A percentile compares a stretch with the other conserved stretches of the same genome.
These are phyloP conservation scores for Siniperca undulata DNA, from an alignment of 2,797 vertebrate species.

Conservation along the genomic window DNA sequence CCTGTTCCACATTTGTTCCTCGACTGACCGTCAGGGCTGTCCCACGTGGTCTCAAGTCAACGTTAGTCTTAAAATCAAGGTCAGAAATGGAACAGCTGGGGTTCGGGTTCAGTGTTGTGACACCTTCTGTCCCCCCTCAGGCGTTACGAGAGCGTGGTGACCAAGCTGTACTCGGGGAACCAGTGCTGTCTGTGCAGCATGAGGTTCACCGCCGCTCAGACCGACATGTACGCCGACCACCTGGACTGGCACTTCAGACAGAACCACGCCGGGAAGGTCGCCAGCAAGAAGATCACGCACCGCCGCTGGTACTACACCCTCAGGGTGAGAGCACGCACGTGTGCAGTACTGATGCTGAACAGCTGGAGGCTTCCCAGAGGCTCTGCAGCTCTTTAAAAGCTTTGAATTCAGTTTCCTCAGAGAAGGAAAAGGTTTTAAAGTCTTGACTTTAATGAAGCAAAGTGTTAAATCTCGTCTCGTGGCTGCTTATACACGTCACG, in stretches of 20 bases:
- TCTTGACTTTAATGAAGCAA: too few species aligned
- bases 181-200: conserved; percentile 99
- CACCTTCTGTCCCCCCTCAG: conserved; percentile 67
- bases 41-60: too few species aligned
- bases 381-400: not conserved
- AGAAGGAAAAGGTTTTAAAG: not conserved
- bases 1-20: too few species aligned
- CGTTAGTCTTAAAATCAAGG: too few species aligned
- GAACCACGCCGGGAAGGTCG: conserved; percentile 96
- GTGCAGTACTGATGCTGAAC: not conserved
- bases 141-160: conserved; percentile 94
- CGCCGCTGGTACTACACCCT: conserved; percentile 97
- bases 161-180: conserved; percentile 95
- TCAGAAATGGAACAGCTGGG: too few species aligned
- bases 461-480: too few species aligned
- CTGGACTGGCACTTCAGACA: conserved; percentile 99
- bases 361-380: not conserved
- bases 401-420: not conserved
- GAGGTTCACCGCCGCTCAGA: conserved; percentile 96
- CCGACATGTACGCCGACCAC: conserved; percentile 98
- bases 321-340: conserved; percentile 85
- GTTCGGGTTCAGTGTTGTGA: not conserved
- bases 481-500: too few species aligned
- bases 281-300: conserved; percentile 96
- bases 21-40: too few species aligned